These are phyloP conservation scores for Tangara arthus DNA, from an alignment of 2,797 vertebrate species.

Conservation along the genomic window DNA sequence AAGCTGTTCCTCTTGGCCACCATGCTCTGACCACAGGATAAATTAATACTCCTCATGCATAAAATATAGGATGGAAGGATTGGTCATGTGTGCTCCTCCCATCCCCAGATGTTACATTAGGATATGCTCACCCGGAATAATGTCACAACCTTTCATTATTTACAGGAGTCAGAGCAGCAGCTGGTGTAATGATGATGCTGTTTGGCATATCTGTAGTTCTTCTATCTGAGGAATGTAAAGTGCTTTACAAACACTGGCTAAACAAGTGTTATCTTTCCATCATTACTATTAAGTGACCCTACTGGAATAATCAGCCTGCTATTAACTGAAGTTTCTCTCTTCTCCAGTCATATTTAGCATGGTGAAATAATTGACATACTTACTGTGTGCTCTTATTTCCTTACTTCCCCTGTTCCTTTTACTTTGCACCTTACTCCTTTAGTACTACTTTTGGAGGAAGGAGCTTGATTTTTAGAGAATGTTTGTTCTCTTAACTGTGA, in stretches of 20 bases:
- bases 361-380: not conserved
- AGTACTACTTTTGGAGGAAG: not conserved
- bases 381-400: not conserved
- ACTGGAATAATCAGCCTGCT: conserved; percentile 25
- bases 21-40: not conserved
- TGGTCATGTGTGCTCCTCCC: not conserved
- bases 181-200: not conserved
- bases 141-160: conserved; percentile 29
- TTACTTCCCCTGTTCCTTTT: not conserved
- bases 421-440: not conserved
- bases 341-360: not conserved
- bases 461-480: not conserved
- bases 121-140: not conserved
- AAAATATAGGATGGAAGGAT: not conserved
- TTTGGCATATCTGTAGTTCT: not conserved
- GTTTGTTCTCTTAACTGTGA: not conserved
- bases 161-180: not conserved
- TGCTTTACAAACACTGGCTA: not conserved
- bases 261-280: conserved; percentile 37
- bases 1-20: not conserved
- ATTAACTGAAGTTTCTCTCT: not conserved
- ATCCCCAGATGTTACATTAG: not conserved
- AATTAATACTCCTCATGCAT: not conserved
- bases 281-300: not conserved
- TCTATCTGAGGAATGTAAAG: conserved; percentile 37